Evolutionary conservation across 2,888 invertebrate species (phyloP).

Genomic region (Cartodere bifasciata): DNA sequence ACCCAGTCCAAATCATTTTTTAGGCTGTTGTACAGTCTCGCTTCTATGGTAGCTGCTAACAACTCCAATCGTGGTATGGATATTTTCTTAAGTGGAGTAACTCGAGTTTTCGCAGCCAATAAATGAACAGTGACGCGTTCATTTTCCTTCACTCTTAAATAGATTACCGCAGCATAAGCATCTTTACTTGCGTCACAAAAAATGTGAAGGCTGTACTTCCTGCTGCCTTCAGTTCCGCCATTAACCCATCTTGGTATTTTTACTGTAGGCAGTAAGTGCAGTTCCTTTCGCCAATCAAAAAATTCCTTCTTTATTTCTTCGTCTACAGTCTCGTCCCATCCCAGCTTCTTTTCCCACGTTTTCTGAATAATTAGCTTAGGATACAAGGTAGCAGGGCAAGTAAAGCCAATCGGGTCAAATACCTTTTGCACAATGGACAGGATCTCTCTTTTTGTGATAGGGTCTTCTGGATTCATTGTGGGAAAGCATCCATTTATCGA

Average conservation of each 20-base stretch:
- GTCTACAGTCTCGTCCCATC: no score
- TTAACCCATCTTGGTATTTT: neutral
- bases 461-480: conserved; percentile 2
- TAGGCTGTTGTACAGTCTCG: conserved; percentile 14
- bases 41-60: conserved; percentile 20
- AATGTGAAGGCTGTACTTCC: no score
- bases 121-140: no score
- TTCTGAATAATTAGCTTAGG: conserved; percentile 16
- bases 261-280: no score
- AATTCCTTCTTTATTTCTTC: neutral
- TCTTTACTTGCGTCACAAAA: no score
- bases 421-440: conserved; percentile 13
- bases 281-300: neutral
- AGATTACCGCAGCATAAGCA: no score
- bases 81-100: no score
- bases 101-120: no score
- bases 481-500: conserved; percentile 13
- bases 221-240: no score
- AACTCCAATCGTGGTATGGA: no score
- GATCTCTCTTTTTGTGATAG: conserved; percentile 12
- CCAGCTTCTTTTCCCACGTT: conserved; percentile 1
- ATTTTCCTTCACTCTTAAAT: no score
- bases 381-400: conserved; percentile 11
- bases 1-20: conserved; percentile 11
- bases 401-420: conserved; percentile 17